These are phyloP conservation scores for Porites divaricata DNA, from an alignment of 92 coral and sea anemone genomes.

Conservation along the genomic window DNA sequence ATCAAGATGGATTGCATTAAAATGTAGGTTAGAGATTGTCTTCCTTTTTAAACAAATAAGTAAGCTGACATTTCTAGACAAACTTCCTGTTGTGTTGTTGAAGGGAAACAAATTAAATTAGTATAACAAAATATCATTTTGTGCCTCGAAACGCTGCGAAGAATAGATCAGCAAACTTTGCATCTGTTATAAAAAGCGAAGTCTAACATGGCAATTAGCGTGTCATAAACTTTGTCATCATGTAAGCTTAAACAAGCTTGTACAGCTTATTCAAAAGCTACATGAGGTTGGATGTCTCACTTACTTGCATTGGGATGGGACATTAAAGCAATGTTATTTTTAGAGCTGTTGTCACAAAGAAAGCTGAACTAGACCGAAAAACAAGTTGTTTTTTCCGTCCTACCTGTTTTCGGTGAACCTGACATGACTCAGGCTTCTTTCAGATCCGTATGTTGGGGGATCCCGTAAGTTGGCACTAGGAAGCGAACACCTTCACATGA, in stretches of 20 bases:
- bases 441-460: background rate
- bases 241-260: background rate
- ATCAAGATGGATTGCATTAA: no score
- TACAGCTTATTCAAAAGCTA: no score
- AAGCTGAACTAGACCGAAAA: conserved; percentile 4
- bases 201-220: background rate
- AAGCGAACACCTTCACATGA: background rate
- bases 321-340: background rate
- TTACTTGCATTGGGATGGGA: background rate
- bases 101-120: no score
- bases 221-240: background rate
- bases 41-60: no score
- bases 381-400: background rate
- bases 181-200: no score
- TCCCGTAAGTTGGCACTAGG: background rate
- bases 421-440: conserved; percentile 48
- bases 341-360: background rate
- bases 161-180: no score
- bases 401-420: conserved; percentile 69
- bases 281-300: background rate
- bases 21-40: no score
- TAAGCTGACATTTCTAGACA: no score
- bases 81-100: no score
- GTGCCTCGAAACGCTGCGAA: no score
- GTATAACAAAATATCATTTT: no score